These are phyloP conservation scores for Thereva nobilitata DNA, from an alignment of 2,888 invertebrate species.

Conservation along the genomic window DNA sequence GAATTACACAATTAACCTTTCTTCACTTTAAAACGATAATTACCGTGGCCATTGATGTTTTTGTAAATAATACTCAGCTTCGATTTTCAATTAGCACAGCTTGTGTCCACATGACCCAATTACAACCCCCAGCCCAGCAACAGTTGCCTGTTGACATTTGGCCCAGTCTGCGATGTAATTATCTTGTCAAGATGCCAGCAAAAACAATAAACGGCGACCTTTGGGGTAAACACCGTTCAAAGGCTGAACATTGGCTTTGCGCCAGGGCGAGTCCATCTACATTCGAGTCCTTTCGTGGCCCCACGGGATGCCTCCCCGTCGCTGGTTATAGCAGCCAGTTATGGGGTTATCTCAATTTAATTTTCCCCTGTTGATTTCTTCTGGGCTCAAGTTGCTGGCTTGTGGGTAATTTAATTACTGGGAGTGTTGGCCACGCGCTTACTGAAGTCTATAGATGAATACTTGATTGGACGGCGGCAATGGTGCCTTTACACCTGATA, in stretches of 20 bases:
- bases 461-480: too few species aligned
- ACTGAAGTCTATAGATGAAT: too few species aligned
- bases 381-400: conserved; percentile 16
- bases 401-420: conserved; percentile 20
- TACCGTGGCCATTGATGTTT: too few species aligned
- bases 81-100: too few species aligned
- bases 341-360: neutral
- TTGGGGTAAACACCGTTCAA: neutral
- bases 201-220: conserved; percentile 17
- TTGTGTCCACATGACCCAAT: conserved; percentile 19
- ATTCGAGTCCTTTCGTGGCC: neutral
- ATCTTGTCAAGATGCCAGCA: conserved; percentile 21
- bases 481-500: too few species aligned
- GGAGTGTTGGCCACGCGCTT: neutral
- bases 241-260: conserved; percentile 6
- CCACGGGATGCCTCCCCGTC: neutral
- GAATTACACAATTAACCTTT: too few species aligned
- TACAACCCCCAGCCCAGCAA: conserved; percentile 6
- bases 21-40: too few species aligned
- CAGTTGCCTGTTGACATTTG: conserved; percentile 31
- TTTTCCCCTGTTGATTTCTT: conserved; percentile 27
- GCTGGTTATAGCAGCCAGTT: neutral
- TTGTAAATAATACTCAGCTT: too few species aligned
- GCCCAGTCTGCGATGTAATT: conserved; percentile 15
- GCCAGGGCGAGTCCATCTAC: conserved; percentile 19